These are phyloP conservation scores for Torymus aiolomorphi DNA, from an alignment of 2,888 invertebrate genomes.

Conservation along the genomic window DNA sequence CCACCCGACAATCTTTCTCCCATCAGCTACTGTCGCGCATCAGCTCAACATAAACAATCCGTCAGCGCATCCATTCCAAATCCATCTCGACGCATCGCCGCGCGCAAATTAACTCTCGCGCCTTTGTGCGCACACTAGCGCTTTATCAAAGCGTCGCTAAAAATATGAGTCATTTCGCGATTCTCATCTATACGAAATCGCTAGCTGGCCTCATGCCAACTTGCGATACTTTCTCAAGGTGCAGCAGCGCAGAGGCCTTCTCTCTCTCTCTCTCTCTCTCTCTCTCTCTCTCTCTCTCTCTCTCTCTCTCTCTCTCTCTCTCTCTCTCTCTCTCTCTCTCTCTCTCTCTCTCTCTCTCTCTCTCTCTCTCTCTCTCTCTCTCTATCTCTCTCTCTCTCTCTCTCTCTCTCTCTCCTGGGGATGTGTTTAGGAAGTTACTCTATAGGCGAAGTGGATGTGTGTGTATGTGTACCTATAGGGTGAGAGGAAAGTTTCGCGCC, in stretches of 20 bases:
- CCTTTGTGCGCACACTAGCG: too few relatives aligned
- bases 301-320: neutral
- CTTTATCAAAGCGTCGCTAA: neutral
- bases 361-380: neutral
- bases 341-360: neutral
- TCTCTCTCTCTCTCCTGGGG: neutral
- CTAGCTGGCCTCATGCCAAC: too few relatives aligned
- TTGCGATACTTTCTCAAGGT: neutral
- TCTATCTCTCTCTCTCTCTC: neutral
- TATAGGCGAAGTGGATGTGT: too few relatives aligned
- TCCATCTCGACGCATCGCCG: too few relatives aligned
- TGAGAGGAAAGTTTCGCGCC: too few relatives aligned
- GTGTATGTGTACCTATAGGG: too few relatives aligned
- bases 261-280: neutral
- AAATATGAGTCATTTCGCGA: slow-evolving; percentile 6
- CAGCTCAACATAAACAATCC: too few relatives aligned
- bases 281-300: neutral
- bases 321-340: neutral
- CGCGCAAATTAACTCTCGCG: too few relatives aligned
- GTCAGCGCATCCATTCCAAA: too few relatives aligned
- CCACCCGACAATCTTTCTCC: too few relatives aligned
- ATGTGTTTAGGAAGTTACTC: too few relatives aligned
- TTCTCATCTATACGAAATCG: slow-evolving; percentile 10
- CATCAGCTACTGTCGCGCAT: too few relatives aligned
- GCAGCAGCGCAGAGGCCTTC: neutral